A percentile compares a stretch with the other conserved stretches of the same genome.
These are phyloP conservation scores for Cossypha dichroa DNA, from an alignment of 2,797 vertebrate species.

Conservation along the genomic window DNA sequence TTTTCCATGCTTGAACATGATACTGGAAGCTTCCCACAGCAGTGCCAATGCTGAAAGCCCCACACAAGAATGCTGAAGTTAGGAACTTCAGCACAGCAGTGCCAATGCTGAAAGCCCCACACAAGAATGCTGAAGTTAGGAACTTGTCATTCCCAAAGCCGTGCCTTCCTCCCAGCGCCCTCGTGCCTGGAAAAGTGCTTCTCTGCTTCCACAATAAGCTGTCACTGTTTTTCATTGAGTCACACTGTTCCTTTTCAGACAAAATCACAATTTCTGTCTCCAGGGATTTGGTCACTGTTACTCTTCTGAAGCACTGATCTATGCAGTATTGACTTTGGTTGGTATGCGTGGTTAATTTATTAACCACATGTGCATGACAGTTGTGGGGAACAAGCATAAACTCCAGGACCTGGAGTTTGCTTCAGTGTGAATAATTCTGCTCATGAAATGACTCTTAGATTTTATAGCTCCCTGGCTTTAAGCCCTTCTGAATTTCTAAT, in stretches of 20 bases:
- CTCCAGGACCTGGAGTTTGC: background rate
- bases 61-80: too few species aligned
- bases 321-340: background rate
- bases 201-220: background rate
- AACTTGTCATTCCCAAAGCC: background rate
- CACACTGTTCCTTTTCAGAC: background rate
- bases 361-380: constrained; percentile 29
- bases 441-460: background rate
- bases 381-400: constrained; percentile 18
- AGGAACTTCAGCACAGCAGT: too few species aligned
- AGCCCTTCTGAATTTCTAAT: background rate
- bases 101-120: background rate
- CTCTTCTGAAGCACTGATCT: background rate
- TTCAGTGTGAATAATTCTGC: background rate
- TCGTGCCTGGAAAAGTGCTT: accelerated
- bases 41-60: too few species aligned
- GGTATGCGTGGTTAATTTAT: background rate
- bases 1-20: constrained; percentile 32
- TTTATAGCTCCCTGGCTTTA: background rate
- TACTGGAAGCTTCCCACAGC: constrained; percentile 28
- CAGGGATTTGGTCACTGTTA: background rate
- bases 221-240: background rate
- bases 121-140: background rate
- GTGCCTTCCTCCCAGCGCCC: background rate
- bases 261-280: constrained; percentile 1